Evolutionary conservation across 2,888 invertebrate genomes (phyloP).

Genomic region (Heliothis peltigera): DNA sequence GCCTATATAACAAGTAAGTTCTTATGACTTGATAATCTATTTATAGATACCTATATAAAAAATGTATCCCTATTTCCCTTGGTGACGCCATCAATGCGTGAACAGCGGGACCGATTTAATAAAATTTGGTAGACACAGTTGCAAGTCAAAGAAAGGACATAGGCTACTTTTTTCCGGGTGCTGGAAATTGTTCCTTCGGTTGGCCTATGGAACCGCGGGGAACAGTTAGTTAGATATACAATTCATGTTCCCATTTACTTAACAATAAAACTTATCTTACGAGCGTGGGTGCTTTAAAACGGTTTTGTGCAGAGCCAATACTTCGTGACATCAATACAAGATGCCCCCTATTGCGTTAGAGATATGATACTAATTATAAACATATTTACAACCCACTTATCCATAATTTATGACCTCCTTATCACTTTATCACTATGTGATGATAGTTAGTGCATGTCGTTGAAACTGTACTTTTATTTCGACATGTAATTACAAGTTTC

Average conservation of each 20-base stretch:
- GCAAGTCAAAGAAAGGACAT: too few species aligned
- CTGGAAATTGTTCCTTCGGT: too few species aligned
- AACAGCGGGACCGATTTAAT: too few species aligned
- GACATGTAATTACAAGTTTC: slow-evolving; percentile 77
- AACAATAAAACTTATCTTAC: slow-evolving; percentile 17
- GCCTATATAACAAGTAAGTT: too few species aligned
- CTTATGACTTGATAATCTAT: too few species aligned
- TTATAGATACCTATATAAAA: too few species aligned
- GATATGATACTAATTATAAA: slow-evolving; percentile 41
- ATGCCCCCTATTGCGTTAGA: slow-evolving; percentile 44
- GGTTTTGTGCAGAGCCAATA: slow-evolving; percentile 27
- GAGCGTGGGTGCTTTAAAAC: slow-evolving; percentile 24
- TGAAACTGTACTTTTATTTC: slow-evolving; percentile 5
- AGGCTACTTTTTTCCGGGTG: too few species aligned
- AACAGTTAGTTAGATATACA: not conserved
- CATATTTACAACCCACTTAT: slow-evolving; percentile 46
- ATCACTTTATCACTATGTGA: slow-evolving; percentile 36
- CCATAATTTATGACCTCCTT: slow-evolving; percentile 41
- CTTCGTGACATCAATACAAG: slow-evolving; percentile 26
- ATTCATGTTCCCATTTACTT: slow-evolving; percentile 15
- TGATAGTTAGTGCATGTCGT: not conserved
- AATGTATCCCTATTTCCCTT: too few species aligned
- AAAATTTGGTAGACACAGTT: too few species aligned
- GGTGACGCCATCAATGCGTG: too few species aligned
- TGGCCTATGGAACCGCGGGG: too few species aligned